Conservation (phyloP, 2,113 vertebrate species). For the Lampris incognitus region DNA sequence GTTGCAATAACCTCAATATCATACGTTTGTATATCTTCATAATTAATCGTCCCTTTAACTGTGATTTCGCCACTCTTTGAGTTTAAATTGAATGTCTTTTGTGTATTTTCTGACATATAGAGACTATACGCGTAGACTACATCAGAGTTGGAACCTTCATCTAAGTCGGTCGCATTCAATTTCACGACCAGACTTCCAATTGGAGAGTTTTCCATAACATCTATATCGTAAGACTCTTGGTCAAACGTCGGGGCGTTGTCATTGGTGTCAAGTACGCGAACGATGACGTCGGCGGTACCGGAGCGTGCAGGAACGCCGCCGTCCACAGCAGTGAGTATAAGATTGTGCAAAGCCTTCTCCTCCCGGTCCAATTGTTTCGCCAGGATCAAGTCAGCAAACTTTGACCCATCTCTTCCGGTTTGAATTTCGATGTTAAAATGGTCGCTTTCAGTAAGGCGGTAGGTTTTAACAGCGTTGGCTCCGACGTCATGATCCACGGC, state of each 20-base stretch:
- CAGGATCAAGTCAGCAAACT: slow-evolving; percentile 44
- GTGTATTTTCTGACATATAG: slow-evolving; percentile 49
- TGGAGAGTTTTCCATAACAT: slow-evolving; percentile 39
- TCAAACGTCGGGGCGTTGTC: slow-evolving; percentile 51
- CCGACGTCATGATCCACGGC: slow-evolving; percentile 41
- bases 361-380: slow-evolving; percentile 32
- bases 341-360: slow-evolving; percentile 20
- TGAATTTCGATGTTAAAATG: slow-evolving; percentile 52
- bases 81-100: slow-evolving; percentile 69
- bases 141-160: slow-evolving; percentile 32
- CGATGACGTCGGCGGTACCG: slow-evolving; percentile 40
- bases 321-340: slow-evolving; percentile 57
- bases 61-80: slow-evolving; percentile 73
- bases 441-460: slow-evolving; percentile 32
- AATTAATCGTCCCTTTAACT: slow-evolving; percentile 71
- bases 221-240: slow-evolving; percentile 16
- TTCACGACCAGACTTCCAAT: slow-evolving; percentile 35
- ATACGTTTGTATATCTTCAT: slow-evolving; percentile 67
- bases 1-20: slow-evolving; percentile 59
- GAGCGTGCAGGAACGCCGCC: slow-evolving; percentile 46
- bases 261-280: slow-evolving; percentile 42
- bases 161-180: slow-evolving; percentile 37
- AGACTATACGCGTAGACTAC: slow-evolving; percentile 74
- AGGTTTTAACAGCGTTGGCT: slow-evolving; percentile 29
- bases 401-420: slow-evolving; percentile 32